Base-by-base conservation (phyloP, 1,140 invertebrate genomes). In the Bombus difficillimus region DNA sequence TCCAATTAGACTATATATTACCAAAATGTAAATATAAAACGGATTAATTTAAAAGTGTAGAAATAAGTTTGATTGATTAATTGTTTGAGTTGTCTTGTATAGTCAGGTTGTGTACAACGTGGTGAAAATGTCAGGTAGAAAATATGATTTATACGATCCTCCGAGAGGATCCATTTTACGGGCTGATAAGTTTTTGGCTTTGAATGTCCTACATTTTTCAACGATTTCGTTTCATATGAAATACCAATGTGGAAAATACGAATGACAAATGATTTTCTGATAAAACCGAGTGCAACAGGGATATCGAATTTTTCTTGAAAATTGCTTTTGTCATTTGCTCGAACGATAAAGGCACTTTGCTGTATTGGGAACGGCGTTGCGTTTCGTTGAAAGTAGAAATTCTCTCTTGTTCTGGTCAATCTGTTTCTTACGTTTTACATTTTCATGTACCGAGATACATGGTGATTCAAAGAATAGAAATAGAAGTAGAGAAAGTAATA, bases 251-350 rank as follows among this genome's bases (percentile, higher is more conserved):
- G 39, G 2, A 15, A 39, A 73, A 43, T 73, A 18, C n/a, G 53
- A 76, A 59, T 76, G 34, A 75, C 12, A 34, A 57, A 59, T 75
- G 34, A 13, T 2, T 57, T 57, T 75, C 73, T 28, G 73, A 75
- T 75, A 75, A 57, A 75, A 57, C 47, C 18, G 12, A 34, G 3
- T 12, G 34, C 18, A 73, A 5, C n/a, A 34, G 12, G 3, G 47
- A 15, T 25, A 15, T 77, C 8, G 57, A 25, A 62, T 62, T 62
- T 39, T 77, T 59, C 53, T 62, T 28, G 2, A 4, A 12, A 62
- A 62, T 77, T 22, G 37, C 57, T 13, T 47, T n/a, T 47, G 41
- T 43, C 75, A 77, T 77, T 77, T 25, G 53, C 6, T 32, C 28
- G 25, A 18, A 39, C 57, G 34, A 62, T 62, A 62, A 62, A 41